Base-by-base conservation (phyloP, 2,113 vertebrate species). In the Melospiza georgiana region DNA sequence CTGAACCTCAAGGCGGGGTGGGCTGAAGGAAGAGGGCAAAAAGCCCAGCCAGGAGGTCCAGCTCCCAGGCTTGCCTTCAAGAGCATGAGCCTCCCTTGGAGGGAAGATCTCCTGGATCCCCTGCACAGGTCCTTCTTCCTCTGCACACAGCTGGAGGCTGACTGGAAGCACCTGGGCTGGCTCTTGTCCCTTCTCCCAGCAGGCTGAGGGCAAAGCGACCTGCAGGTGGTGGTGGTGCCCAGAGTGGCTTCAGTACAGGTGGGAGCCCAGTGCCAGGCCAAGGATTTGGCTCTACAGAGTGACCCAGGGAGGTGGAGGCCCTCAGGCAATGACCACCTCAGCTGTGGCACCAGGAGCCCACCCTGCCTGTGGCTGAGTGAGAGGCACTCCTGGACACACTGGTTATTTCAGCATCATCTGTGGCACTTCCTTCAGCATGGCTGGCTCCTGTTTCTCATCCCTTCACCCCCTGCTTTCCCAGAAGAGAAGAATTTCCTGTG, bases 341-440 rank as follows among this genome's bases (percentile, higher is more conserved):
- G 10, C 43, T 0, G 0, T 35, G 52, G 30, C 12, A 44, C 43
- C 0, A 0, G 44, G 31, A 80, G 19, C 48, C 54, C 5, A 3
- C 18, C 37, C 51, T 83, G 12, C 59, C 30, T 28, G 52, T 28
- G 41, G 2, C 33, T 85, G 41, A 68, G 19, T 0, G 2, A 75
- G 66, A 44, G 41, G 27, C 67, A n/a, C 28, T 89, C 5, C 18
- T 27, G 39, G 39, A 12, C 39, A 39, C 39, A 39, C 39, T 39
- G 31, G 18, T 65, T 61, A 28, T 54, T 83, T 58, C 75, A 91
- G 49, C 77, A 94, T 44, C 59, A 49, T 17, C 37, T 73, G 21
- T 3, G 55, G 71, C 39, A 35, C 23, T 39, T 80, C 27, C 37
- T 59, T 80, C 84, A 61, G 66, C 67, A 31, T 5, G 39, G 9